These are phyloP conservation scores for Apamea sordens DNA, from an alignment of 2,888 invertebrate species.

Conservation along the genomic window DNA sequence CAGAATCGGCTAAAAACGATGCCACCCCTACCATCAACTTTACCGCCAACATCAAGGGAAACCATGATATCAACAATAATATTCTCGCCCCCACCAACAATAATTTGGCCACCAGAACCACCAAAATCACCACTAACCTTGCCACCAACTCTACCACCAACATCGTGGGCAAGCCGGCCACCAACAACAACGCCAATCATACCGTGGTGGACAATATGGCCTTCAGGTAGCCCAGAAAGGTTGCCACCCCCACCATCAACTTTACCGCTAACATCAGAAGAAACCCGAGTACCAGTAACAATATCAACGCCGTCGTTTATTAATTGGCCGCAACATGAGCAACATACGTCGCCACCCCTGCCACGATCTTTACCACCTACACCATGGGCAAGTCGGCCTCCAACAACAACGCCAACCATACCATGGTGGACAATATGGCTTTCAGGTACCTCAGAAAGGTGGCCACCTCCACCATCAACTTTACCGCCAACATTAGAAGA, in stretches of 20 bases:
- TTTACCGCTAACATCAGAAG: not conserved
- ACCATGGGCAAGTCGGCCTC: not conserved
- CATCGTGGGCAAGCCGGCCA: not conserved
- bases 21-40: not conserved
- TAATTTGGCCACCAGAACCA: conserved; percentile 10
- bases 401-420: conserved; percentile 18
- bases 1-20: not conserved
- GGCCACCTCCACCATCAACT: not conserved
- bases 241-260: not conserved
- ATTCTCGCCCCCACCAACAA: not conserved
- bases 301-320: not conserved
- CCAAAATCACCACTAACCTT: not conserved
- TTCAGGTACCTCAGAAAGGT: not conserved
- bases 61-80: not conserved
- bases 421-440: conserved; percentile 8
- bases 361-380: not conserved
- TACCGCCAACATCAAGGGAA: not conserved
- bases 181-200: conserved; percentile 1
- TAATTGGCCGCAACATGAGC: not conserved
- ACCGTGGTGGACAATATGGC: conserved; percentile 1
- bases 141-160: not conserved
- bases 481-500: conserved; percentile 2
- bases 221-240: not conserved
- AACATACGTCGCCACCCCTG: not conserved
- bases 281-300: not conserved